phyloP scores from a whole-genome alignment of 2,113 vertebrate species.

The Notechis scutatus region DNA sequence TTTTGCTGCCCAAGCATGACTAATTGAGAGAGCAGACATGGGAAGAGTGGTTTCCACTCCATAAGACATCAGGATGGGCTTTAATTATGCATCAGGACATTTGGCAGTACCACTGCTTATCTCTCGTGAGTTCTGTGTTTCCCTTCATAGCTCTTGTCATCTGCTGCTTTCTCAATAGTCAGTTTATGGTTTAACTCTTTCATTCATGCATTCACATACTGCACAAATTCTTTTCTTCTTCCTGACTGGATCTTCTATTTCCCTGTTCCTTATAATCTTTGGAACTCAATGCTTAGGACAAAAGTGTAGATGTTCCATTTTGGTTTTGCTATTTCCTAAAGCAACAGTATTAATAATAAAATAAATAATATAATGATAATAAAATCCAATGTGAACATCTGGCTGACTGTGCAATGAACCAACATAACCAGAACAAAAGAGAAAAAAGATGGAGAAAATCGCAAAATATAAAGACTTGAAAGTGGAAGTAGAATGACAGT shows the following conservation, averaged over 20 bases:
- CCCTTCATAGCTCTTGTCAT: not conserved
- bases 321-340: not conserved
- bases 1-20: conserved; percentile 16
- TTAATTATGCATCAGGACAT: conserved; percentile 41
- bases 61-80: conserved; percentile 12
- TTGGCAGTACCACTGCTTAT: not conserved
- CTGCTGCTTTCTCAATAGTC: not conserved
- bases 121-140: not conserved
- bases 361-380: not conserved
- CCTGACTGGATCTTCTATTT: not conserved
- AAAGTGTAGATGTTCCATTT: not conserved
- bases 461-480: not conserved
- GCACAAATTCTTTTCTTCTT: not conserved
- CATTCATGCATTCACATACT: not conserved
- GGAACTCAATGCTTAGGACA: not conserved
- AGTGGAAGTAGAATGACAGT: not conserved
- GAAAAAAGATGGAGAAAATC: not conserved
- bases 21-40: conserved; percentile 10
- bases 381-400: not conserved
- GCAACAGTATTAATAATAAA: not conserved
- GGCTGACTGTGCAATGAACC: not conserved
- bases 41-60: conserved; percentile 9
- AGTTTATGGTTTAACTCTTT: not conserved
- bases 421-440: not conserved
- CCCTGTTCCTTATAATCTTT: not conserved